Evolutionary conservation across 2,113 vertebrate species (phyloP), one percentile per base, ranked within the genome.

Genomic region (Sinocyclocheilus grahami): DNA sequence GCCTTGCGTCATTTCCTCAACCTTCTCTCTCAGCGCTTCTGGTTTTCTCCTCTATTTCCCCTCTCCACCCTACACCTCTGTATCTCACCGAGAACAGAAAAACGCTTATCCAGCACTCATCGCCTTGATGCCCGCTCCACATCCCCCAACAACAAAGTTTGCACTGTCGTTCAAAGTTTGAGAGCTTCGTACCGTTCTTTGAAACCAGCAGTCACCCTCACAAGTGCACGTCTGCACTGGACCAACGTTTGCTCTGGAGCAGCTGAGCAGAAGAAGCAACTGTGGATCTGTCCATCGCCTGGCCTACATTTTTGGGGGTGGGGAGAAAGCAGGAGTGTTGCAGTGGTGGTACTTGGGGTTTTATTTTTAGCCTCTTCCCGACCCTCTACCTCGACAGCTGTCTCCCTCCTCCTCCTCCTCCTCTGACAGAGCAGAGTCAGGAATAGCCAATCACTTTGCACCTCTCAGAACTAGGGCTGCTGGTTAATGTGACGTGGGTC

Each of bases 381-480:
- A 85, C 74, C 85, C 86, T 74, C 78, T 95, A 94, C 96, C 94
- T 86, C 90, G 92, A 92, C 96, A 97, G 96, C 96, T 97, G 97
- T 97, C 95, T 93, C 90, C 0, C 46, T 74, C 67, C 62, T 83
- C 85, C 71, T 83, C 85, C 71, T 51, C 79, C 82, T 92, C 88
- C 88, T 92, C 92, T 90, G 87, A 90, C 87, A 86, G 88, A 89
- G 83, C 87, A 18, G 69, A 46, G 90, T 93, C 92, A 93, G 92
- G 92, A 94, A 94, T 94, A 94, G 86, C 83, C 69, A 42, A 37
- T 60, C 20, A 30, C 69, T 24, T 24, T 53, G 78, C 89, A 89
- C 89, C 86, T 10, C 77, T 72, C 65, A 72, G 63, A 69, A 18
- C 39, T 71, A 60, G 11, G 79, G 76, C 85, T 84, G 81, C 65